Percentiles rank a stretch among this genome's conserved stretches.
phyloP scores from a whole-genome alignment of 37 sponge, comb jelly and placozoan species.

The Aphrocallistes beatrix region DNA sequence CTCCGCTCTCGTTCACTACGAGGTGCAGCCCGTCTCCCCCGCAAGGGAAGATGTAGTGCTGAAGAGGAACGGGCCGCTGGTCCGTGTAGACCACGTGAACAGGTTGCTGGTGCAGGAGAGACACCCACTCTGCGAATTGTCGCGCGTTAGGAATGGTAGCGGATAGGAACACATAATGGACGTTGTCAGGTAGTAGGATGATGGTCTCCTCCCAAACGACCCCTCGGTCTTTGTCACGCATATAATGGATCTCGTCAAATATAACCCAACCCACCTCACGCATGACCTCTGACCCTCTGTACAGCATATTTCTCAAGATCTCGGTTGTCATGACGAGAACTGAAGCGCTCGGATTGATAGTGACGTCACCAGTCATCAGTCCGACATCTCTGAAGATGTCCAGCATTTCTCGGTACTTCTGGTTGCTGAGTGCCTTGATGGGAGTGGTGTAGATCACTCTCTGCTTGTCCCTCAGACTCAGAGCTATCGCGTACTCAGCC shows the following conservation, averaged over 20 bases:
- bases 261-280: constrained; percentile 93
- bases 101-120: constrained; percentile 87
- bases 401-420: constrained; percentile 85
- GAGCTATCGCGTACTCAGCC: constrained; percentile 95
- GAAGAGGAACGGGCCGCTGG: constrained; percentile 84
- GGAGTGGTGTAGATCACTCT: constrained; percentile 99
- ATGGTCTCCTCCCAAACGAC: constrained; percentile 99
- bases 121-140: constrained; percentile 98
- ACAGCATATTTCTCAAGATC: constrained; percentile 89
- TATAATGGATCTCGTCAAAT: constrained; percentile 92
- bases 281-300: constrained; percentile 92
- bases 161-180: constrained; percentile 94
- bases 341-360: constrained; percentile 84
- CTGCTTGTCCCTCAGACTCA: constrained; percentile 79
- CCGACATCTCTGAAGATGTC: constrained; percentile 92
- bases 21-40: constrained; percentile 95
- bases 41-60: constrained; percentile 91
- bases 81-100: constrained; percentile 99
- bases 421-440: constrained; percentile 94
- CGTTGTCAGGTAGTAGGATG: constrained; percentile 90
- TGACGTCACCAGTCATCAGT: constrained; percentile 96
- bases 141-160: constrained; percentile 95
- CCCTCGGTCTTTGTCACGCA: constrained; percentile 86
- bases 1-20: constrained; percentile 84
- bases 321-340: constrained; percentile 90